Percentiles rank a stretch among this genome's conserved stretches.
Conservation (phyloP, 2,888 invertebrate species). For the Dasysyrphus albostriatus region DNA sequence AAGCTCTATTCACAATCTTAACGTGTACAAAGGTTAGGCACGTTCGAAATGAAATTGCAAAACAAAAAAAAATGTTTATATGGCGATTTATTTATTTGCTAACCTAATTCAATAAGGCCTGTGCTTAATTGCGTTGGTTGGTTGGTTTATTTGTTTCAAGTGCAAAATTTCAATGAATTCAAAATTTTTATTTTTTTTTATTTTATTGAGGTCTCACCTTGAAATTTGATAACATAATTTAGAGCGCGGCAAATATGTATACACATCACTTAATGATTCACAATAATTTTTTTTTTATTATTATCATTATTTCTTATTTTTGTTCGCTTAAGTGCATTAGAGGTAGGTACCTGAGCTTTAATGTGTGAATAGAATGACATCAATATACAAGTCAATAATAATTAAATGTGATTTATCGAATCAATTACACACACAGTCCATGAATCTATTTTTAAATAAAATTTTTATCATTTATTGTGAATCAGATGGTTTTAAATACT, state of each 20-base stretch:
- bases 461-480: conserved; percentile 21
- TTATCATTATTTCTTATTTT: conserved; percentile 1
- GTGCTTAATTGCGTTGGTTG: conserved; percentile 13
- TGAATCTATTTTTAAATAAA: conserved; percentile 50
- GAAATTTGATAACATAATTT: conserved; percentile 41
- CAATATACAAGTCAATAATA: conserved; percentile 24
- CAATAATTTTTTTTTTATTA: conserved; percentile 6
- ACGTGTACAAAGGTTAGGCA: conserved; percentile 33
- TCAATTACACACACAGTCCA: conserved; percentile 23
- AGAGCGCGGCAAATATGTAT: conserved; percentile 3
- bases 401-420: conserved; percentile 37
- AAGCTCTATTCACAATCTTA: conserved; percentile 42
- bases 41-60: conserved; percentile 14
- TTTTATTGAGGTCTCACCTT: conserved; percentile 26
- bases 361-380: conserved; percentile 1
- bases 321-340: not conserved
- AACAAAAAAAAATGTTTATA: conserved; percentile 27
- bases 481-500: not conserved
- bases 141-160: conserved; percentile 34
- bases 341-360: not conserved
- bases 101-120: conserved; percentile 17
- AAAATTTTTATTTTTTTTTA: conserved; percentile 10
- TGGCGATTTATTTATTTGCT: conserved; percentile 37
- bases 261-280: not conserved
- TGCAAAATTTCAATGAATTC: conserved; percentile 60